These are phyloP conservation scores for Brachyistius frenatus DNA, from an alignment of 2,113 vertebrate species.

Conservation along the genomic window DNA sequence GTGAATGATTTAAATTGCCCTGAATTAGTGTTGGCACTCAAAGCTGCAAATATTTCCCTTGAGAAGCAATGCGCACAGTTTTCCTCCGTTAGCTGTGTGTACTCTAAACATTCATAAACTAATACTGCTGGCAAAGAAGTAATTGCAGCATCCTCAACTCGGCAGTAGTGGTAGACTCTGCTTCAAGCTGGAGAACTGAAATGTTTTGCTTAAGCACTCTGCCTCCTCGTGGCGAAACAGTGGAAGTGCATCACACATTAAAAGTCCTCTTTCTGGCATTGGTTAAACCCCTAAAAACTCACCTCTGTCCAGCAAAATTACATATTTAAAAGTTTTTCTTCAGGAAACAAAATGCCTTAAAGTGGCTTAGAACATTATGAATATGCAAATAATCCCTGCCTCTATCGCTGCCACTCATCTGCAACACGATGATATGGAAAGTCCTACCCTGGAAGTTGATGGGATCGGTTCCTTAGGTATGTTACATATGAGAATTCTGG, in stretches of 20 bases:
- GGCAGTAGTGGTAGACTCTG: neutral
- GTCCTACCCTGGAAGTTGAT: too few species aligned
- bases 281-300: too few species aligned
- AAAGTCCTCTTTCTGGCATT: too few species aligned
- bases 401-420: too few species aligned
- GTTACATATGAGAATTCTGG: too few species aligned
- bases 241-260: neutral
- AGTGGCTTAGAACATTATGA: too few species aligned
- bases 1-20: neutral
- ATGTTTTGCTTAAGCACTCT: constrained; percentile 28
- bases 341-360: too few species aligned
- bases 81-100: neutral
- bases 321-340: too few species aligned
- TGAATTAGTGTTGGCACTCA: neutral
- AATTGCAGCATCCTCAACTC: neutral
- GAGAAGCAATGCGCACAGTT: neutral
- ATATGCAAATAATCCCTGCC: too few species aligned
- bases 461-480: too few species aligned
- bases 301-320: too few species aligned
- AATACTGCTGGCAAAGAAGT: neutral
- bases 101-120: neutral
- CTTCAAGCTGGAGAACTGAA: neutral
- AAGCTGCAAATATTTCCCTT: neutral
- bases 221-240: constrained; percentile 58
- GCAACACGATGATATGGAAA: too few species aligned